phyloP scores from a whole-genome alignment of 2,888 invertebrate genomes.

The Philereme transversata region DNA sequence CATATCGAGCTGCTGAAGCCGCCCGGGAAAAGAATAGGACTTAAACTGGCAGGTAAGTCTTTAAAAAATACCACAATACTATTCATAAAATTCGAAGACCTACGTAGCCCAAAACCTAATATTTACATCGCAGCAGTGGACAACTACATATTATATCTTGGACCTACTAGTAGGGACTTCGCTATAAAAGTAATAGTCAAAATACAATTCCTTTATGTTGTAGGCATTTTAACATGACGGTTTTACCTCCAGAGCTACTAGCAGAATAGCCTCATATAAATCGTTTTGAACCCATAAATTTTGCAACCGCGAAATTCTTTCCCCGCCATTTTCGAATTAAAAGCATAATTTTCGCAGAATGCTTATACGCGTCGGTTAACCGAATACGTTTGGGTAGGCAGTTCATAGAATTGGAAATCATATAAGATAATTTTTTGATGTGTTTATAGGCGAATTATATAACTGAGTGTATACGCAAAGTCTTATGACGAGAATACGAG shows the following conservation, averaged over 20 bases:
- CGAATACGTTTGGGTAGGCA: slow-evolving; percentile 17
- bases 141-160: too few relatives aligned
- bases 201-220: slow-evolving; percentile 23
- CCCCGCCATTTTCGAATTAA: slow-evolving; percentile 57
- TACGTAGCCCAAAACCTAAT: too few relatives aligned
- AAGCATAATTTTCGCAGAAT: slow-evolving; percentile 52
- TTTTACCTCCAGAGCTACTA: slow-evolving; percentile 20
- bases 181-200: slow-evolving; percentile 7
- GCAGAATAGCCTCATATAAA: slow-evolving; percentile 48
- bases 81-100: too few relatives aligned
- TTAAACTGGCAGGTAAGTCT: slow-evolving; percentile 82
- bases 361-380: slow-evolving; percentile 24
- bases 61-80: too few relatives aligned
- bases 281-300: slow-evolving; percentile 56
- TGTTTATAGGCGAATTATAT: neutral
- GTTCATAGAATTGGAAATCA: slow-evolving; percentile 8
- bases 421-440: neutral
- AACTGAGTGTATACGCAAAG: neutral
- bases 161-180: neutral
- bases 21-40: slow-evolving; percentile 83
- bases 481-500: too few relatives aligned
- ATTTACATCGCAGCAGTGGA: too few relatives aligned
- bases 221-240: slow-evolving; percentile 35
- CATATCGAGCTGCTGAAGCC: slow-evolving; percentile 82
- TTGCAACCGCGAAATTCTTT: slow-evolving; percentile 60